phyloP scores from a whole-genome alignment of 2,888 invertebrate species.

The Sinopyrophorus schimmeli region DNA sequence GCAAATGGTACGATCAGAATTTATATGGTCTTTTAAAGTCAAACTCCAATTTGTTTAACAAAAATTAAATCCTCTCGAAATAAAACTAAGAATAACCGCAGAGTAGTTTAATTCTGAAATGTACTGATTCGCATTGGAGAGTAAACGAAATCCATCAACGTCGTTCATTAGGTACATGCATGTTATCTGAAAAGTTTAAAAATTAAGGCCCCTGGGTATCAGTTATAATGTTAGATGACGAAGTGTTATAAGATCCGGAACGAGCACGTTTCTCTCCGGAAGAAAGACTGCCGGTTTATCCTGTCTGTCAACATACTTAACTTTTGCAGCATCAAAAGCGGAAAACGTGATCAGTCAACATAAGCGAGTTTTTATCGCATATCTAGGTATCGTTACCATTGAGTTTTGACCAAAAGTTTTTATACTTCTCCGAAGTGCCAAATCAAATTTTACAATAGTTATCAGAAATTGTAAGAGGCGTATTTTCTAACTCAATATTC shows the following conservation, averaged over 20 bases:
- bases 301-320: conserved; percentile 48
- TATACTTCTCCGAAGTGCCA: conserved; percentile 23
- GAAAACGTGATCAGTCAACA: conserved; percentile 50
- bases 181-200: conserved; percentile 2
- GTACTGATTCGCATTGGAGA: too few relatives aligned
- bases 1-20: conserved; percentile 18
- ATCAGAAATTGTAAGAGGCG: conserved; percentile 11
- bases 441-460: conserved; percentile 25
- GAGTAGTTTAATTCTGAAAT: too few relatives aligned
- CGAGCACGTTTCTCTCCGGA: conserved; percentile 46
- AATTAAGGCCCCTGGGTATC: conserved; percentile 18
- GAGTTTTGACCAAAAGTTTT: conserved; percentile 26
- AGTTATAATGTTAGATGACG: conserved; percentile 21
- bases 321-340: conserved; percentile 44
- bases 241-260: conserved; percentile 39
- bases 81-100: too few relatives aligned
- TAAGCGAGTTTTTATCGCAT: conserved; percentile 46
- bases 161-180: neutral
- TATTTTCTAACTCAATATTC: conserved; percentile 15
- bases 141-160: too few relatives aligned
- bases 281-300: conserved; percentile 47
- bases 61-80: too few relatives aligned
- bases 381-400: conserved; percentile 42
- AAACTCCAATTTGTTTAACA: neutral
- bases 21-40: neutral